These are phyloP conservation scores for Iguana delicatissima DNA, from an alignment of 2,797 vertebrate species.

Conservation along the genomic window DNA sequence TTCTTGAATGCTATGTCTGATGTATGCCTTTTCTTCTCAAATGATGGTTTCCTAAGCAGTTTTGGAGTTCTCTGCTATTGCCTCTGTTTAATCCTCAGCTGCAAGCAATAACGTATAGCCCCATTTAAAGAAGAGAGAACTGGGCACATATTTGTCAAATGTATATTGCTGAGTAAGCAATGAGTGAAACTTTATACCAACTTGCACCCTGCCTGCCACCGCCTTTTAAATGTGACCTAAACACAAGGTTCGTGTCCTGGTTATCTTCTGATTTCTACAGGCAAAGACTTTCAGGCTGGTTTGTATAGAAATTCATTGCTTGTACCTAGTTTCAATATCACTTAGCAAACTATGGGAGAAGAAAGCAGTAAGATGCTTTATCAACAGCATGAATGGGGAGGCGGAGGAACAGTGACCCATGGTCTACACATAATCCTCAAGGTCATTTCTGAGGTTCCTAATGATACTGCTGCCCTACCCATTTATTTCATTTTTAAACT, in stretches of 20 bases:
- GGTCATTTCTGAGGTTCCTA: too few species aligned
- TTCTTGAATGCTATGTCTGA: constrained; percentile 9
- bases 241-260: background rate
- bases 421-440: too few species aligned
- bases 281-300: background rate
- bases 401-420: too few species aligned
- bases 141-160: background rate
- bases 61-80: background rate
- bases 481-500: too few species aligned
- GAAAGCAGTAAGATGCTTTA: background rate
- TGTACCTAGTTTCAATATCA: background rate
- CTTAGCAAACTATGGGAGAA: background rate
- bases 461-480: too few species aligned
- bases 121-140: background rate
- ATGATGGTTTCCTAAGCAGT: constrained; percentile 2
- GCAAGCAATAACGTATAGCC: too few species aligned
- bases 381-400: too few species aligned
- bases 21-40: background rate
- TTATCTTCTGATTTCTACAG: background rate
- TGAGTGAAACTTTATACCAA: background rate
- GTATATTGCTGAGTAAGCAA: background rate
- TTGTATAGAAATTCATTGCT: background rate
- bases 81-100: constrained; percentile 4
- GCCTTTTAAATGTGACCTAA: background rate
- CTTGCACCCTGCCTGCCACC: too few species aligned